Percentiles rank a stretch among this genome's conserved stretches.
Conservation (phyloP, 2,113 vertebrate species). For the Cyprinodon brontotheroides region DNA sequence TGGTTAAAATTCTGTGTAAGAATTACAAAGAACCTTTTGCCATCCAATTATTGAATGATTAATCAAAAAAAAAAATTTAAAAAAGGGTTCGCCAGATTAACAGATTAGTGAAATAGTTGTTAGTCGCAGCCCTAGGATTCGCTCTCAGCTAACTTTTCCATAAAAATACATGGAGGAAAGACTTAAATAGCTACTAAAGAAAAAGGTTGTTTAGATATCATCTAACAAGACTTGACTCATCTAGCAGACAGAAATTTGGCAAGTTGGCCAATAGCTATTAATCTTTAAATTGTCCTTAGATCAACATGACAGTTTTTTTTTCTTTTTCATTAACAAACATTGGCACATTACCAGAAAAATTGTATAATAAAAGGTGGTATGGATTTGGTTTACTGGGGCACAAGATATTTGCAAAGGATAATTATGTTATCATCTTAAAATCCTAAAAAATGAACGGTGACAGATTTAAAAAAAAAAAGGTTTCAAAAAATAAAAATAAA, state of each 20-base stretch:
- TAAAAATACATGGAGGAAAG: not conserved
- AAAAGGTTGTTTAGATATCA: not conserved
- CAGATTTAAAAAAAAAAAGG: not conserved
- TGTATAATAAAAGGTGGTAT: not conserved
- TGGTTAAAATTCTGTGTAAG: too few relatives aligned
- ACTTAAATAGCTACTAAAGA: not conserved
- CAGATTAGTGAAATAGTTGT: too few relatives aligned
- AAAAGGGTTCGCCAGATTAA: too few relatives aligned
- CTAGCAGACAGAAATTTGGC: conserved; percentile 15
- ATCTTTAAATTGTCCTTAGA: not conserved
- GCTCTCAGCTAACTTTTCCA: not conserved
- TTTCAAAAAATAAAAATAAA: not conserved
- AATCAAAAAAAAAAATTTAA: too few relatives aligned
- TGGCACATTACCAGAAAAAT: not conserved
- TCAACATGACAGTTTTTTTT: too few relatives aligned
- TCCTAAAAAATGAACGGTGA: not conserved
- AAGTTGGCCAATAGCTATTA: not conserved
- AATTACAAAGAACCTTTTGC: too few relatives aligned
- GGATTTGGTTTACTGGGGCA: not conserved
- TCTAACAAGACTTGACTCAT: not conserved
- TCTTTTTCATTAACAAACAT: not conserved
- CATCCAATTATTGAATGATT: too few relatives aligned
- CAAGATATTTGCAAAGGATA: not conserved
- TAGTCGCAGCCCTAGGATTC: too few relatives aligned
- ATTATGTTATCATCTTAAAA: not conserved